Conservation (phyloP, 2,113 vertebrate species). For the Trinectes maculatus region DNA sequence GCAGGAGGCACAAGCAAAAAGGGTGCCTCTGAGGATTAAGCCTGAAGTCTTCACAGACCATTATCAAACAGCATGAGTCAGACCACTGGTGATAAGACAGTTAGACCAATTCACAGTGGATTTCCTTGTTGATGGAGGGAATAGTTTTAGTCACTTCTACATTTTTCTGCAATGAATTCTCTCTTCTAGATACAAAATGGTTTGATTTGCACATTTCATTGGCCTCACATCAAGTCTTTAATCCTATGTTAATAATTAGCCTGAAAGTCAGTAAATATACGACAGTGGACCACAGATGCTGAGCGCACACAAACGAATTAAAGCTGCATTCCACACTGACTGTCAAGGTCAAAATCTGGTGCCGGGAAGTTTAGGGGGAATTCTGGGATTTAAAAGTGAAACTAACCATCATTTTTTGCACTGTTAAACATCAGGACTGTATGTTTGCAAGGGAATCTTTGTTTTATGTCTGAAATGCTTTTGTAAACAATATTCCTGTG, state of each 20-base stretch:
- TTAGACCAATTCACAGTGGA: conserved; percentile 29
- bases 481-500: neutral
- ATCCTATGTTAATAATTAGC: conserved; percentile 72
- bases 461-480: neutral
- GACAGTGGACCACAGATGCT: conserved; percentile 23
- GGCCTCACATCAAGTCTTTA: conserved; percentile 21
- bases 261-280: conserved; percentile 67
- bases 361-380: conserved; percentile 40
- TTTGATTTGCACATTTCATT: conserved; percentile 34
- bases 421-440: neutral
- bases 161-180: conserved; percentile 12
- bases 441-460: neutral
- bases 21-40: conserved; percentile 51
- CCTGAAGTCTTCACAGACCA: conserved; percentile 45
- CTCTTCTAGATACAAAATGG: neutral
- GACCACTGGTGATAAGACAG: conserved; percentile 48
- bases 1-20: conserved; percentile 41
- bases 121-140: conserved; percentile 22
- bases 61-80: conserved; percentile 71
- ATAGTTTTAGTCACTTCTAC: conserved; percentile 20
- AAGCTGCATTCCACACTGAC: conserved; percentile 60
- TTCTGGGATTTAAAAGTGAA: conserved; percentile 47
- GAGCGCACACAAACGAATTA: conserved; percentile 30
- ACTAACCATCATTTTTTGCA: conserved; percentile 8
- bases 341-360: conserved; percentile 59